Evolutionary conservation across 2,888 invertebrate genomes (phyloP), one percentile per base, ranked within the genome.

Genomic region (Tenodera sinensis): DNA sequence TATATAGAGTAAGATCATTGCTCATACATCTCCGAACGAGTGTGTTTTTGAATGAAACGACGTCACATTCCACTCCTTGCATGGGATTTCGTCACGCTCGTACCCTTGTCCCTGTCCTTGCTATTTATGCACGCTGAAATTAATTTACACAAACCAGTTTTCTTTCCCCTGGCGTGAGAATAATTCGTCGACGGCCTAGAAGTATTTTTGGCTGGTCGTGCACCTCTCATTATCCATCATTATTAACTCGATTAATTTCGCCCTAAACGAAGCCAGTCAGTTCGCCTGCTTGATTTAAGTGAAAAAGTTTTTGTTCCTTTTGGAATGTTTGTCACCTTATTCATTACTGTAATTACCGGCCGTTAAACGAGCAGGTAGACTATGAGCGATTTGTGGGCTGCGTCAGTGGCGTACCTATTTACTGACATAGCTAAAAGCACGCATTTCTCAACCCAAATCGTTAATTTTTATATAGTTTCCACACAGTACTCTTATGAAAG

Each of bases 101-200:
- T 25, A 20, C 54, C 85, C 27, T 47, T 27, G 85, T 42, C 34
- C 85, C 34, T 87, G 82, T 82, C 82, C 82, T 87, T 87, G 87
- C 87, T 87, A 82, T 88, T 88, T 88, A 88, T 88, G 84, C 88
- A 83, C 71, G 84, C 88, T 42, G 83, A 89, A 84, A 89, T 89
- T 89, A 88, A 89, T 88, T 89, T 88, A 84, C 88, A 88, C 88
- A 88, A 71, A 88, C 88, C 84, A 84, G 88, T 88, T 88, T 71
- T 88, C 84, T 84, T 71, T 84, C 84, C 84, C 34, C 54, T 71
- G 42, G 54, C 54, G 54, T 71, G 54, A 71, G 54, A 71, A 71
- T 71, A 71, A 71, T 71, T 71, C 54, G 54, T 71, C 25, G 42
- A 42, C 42, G 42, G 54, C 54, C 54, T 71, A 71, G 25, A 71